Evolutionary conservation across 1,140 invertebrate species (phyloP).

Genomic region (Cotesia typhae): DNA sequence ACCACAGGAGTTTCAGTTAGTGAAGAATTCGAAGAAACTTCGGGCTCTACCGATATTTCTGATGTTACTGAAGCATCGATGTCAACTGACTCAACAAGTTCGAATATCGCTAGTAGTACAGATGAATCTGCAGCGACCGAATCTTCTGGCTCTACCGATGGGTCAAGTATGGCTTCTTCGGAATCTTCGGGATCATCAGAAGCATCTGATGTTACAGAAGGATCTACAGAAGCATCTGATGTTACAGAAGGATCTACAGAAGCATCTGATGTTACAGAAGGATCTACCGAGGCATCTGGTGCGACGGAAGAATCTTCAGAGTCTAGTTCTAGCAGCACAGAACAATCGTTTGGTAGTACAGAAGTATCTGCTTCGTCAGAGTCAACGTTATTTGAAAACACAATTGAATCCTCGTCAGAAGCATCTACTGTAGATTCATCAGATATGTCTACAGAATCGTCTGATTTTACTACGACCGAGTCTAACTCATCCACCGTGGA

Average conservation of each 20-base stretch:
- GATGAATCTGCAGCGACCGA: constrained; percentile 26
- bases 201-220: constrained; percentile 28
- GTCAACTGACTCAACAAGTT: constrained; percentile 16
- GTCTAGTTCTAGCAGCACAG: constrained; percentile 1
- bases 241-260: too few species aligned
- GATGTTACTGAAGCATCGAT: constrained; percentile 13
- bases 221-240: too few species aligned
- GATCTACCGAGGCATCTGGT: constrained; percentile 14
- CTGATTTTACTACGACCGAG: background rate
- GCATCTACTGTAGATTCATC: constrained; percentile 20
- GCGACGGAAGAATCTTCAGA: constrained; percentile 31
- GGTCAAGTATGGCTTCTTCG: constrained; percentile 1
- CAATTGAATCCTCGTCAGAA: constrained; percentile 28
- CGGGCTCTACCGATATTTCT: constrained; percentile 14
- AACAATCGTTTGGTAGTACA: constrained; percentile 14
- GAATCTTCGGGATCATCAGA: constrained; percentile 27
- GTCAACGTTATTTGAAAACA: constrained; percentile 11
- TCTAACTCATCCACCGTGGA: constrained; percentile 27
- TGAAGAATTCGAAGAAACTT: constrained; percentile 23
- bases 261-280: constrained; percentile 10
- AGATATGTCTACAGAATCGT: background rate
- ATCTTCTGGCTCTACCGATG: constrained; percentile 37
- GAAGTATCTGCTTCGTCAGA: constrained; percentile 1
- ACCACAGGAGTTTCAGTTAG: constrained; percentile 29
- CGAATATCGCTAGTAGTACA: constrained; percentile 1